Conservation (phyloP, 2,797 vertebrate genomes). For the Neostethus bicornis region DNA sequence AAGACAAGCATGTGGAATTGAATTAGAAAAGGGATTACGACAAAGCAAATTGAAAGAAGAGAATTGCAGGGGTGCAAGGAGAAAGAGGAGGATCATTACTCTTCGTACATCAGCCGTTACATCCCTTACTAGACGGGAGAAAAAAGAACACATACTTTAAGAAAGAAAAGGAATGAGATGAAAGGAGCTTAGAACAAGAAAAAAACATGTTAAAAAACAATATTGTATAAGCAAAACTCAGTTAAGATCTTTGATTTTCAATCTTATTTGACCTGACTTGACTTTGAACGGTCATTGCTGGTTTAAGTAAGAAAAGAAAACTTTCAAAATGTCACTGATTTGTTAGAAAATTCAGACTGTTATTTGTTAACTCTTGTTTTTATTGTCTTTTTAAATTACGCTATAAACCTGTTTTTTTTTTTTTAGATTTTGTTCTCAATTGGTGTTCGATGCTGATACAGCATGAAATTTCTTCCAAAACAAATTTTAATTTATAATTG, state of each 20-base stretch:
- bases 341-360: neutral
- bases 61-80: slow-evolving; percentile 60
- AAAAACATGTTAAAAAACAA: no score
- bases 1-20: slow-evolving; percentile 78
- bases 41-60: slow-evolving; percentile 44
- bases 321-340: neutral
- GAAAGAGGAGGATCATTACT: slow-evolving; percentile 71
- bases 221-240: no score
- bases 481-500: slow-evolving; percentile 5
- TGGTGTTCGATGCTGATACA: no score
- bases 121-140: slow-evolving; percentile 42
- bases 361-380: no score
- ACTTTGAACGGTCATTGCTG: slow-evolving; percentile 33
- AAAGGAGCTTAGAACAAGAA: slow-evolving; percentile 43
- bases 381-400: no score
- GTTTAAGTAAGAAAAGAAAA: no score
- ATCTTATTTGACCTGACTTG: no score
- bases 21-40: slow-evolving; percentile 72
- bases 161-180: slow-evolving; percentile 46
- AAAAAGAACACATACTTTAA: slow-evolving; percentile 24
- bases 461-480: neutral
- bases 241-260: no score
- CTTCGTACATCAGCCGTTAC: slow-evolving; percentile 68
- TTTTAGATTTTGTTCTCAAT: no score
- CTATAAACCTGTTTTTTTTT: no score